Percentiles rank a stretch among this genome's conserved stretches.
phyloP scores from a whole-genome alignment of 2,888 invertebrate genomes.

The Ophion slaviceki region DNA sequence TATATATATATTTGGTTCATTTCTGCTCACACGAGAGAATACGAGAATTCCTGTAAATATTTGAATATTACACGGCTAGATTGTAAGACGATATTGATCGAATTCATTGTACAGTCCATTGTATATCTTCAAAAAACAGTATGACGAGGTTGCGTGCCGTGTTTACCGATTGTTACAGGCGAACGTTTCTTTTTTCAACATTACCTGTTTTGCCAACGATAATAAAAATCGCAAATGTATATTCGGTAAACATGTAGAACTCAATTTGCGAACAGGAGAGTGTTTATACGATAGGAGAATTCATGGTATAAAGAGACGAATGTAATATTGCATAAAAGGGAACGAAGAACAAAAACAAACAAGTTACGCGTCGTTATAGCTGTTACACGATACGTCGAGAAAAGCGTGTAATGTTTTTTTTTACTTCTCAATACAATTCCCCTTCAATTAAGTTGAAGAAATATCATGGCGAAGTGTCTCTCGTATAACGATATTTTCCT shows the following conservation, averaged over 20 bases:
- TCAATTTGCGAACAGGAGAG: slow-evolving; percentile 35
- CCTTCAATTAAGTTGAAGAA: slow-evolving; percentile 6
- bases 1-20: slow-evolving; percentile 1
- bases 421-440: neutral
- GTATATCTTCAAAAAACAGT: slow-evolving; percentile 50
- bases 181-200: slow-evolving; percentile 17
- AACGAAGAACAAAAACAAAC: slow-evolving; percentile 8
- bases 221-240: slow-evolving; percentile 50
- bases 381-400: slow-evolving; percentile 19
- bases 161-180: slow-evolving; percentile 48
- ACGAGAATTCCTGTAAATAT: slow-evolving; percentile 62
- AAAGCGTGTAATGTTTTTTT: neutral
- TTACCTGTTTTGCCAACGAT: slow-evolving; percentile 29
- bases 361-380: slow-evolving; percentile 17
- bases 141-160: slow-evolving; percentile 38
- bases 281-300: slow-evolving; percentile 62
- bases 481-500: slow-evolving; percentile 7
- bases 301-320: slow-evolving; percentile 51
- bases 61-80: slow-evolving; percentile 59
- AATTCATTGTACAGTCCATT: slow-evolving; percentile 64
- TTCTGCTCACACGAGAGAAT: slow-evolving; percentile 42
- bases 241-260: slow-evolving; percentile 48
- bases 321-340: slow-evolving; percentile 24
- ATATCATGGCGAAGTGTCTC: neutral
- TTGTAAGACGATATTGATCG: slow-evolving; percentile 57